A percentile compares a stretch with the other conserved stretches of the same genome.
phyloP scores from a whole-genome alignment of 1,140 invertebrate genomes.

The Lucilia sericata region DNA sequence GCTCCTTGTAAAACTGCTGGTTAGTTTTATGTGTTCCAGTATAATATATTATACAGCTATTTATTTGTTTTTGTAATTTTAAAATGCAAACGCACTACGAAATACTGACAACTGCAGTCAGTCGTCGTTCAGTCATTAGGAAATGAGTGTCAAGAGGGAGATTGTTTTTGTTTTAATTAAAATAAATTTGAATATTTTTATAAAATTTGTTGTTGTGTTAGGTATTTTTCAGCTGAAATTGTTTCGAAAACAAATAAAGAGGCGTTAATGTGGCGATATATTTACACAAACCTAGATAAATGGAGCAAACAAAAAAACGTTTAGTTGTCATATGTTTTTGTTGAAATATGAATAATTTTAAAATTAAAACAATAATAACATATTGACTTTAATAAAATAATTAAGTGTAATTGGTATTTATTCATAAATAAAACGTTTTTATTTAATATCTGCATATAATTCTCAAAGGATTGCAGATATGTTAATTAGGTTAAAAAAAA shows the following conservation, averaged over 20 bases:
- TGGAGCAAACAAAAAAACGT: too few relatives aligned
- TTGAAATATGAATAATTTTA: too few relatives aligned
- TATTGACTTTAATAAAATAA: too few relatives aligned
- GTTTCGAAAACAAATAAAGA: slow-evolving; percentile 12
- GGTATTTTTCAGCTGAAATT: neutral
- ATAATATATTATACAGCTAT: neutral
- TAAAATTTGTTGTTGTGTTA: neutral
- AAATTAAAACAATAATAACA: too few relatives aligned
- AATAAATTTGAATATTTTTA: slow-evolving; percentile 28
- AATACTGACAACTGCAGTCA: slow-evolving; percentile 34
- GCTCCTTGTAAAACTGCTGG: too few relatives aligned
- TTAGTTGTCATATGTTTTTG: too few relatives aligned
- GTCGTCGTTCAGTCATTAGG: slow-evolving; percentile 1
- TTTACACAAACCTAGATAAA: too few relatives aligned
- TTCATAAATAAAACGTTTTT: too few relatives aligned
- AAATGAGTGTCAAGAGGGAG: slow-evolving; percentile 43
- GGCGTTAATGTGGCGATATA: neutral
- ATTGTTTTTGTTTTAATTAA: slow-evolving; percentile 36
- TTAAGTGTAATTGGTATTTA: too few relatives aligned
- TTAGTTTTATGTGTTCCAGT: neutral
- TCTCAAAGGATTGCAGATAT: too few relatives aligned
- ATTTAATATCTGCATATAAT: too few relatives aligned
- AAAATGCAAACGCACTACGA: slow-evolving; percentile 20
- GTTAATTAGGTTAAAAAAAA: too few relatives aligned
- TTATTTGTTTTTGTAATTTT: slow-evolving; percentile 8